Evolutionary conservation across 92 coral and sea anemone genomes (phyloP).

Genomic region (Parazoanthus darwini): DNA sequence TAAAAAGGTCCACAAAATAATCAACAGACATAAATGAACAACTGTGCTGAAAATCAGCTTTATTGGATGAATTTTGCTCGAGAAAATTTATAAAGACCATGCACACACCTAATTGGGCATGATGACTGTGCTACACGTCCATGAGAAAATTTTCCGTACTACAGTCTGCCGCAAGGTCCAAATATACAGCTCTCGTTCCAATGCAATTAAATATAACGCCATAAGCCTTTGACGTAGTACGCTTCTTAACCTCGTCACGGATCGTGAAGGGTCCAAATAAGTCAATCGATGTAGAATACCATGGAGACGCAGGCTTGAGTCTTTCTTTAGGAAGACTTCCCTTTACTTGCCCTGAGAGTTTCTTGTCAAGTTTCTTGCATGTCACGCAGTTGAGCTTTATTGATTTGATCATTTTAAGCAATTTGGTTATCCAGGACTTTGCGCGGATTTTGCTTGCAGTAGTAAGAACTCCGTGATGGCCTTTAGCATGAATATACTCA

Average conservation of each 20-base stretch:
- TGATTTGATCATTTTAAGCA: neutral
- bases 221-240: too few relatives aligned
- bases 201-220: too few relatives aligned
- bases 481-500: too few relatives aligned
- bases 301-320: neutral
- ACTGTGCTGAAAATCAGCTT: constrained; percentile 13
- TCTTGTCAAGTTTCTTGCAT: neutral
- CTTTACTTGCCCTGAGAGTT: neutral
- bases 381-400: neutral
- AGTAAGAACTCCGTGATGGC: neutral
- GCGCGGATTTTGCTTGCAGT: neutral
- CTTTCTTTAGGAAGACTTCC: neutral
- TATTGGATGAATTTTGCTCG: constrained; percentile 28
- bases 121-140: neutral
- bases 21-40: constrained; percentile 23
- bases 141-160: too few relatives aligned
- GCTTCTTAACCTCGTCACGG: too few relatives aligned
- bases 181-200: too few relatives aligned
- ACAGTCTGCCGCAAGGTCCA: too few relatives aligned
- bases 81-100: constrained; percentile 5
- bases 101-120: neutral
- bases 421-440: neutral
- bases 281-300: neutral
- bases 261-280: too few relatives aligned
- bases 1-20: constrained; percentile 13